Evolutionary conservation across 2,888 invertebrate species (phyloP), one percentile per base, ranked within the genome.

Genomic region (Hylaea fasciaria): DNA sequence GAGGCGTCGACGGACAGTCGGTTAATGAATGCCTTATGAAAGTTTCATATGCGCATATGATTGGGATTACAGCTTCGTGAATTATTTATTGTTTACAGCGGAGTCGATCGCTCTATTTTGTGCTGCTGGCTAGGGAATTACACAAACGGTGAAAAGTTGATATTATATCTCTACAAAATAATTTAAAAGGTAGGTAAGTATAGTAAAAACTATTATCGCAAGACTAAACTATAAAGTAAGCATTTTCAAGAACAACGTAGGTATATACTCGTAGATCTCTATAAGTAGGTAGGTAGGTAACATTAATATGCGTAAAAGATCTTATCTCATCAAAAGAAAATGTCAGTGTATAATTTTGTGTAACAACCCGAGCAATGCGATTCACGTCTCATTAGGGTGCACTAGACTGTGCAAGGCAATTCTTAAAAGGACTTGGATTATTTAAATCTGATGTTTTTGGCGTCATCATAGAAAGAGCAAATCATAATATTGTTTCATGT

Each of bases 401-500:
- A 64, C 65, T 65, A 64, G 62, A 60, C 71, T 67, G 67, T 62
- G 48, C 66, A 64, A 59, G 44, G 46, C 50, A 64, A 57, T 60
- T 61, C 44, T 64, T 64, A 65, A 58, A 65, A 60, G 67, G 64
- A 64, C 28, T 55, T 37, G 14, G 32, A 16, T 8, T 32, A n/a
- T 8, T 43, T 29, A n/a, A 51, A 10, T 41, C 14, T 41, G 13
- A 32, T 47, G 0, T 47, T 22, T 46, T 16, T 32, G 35, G 43
- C 10, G 43, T 17, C 14, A 17, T 2, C 43, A 16, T 12, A 17
- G 2, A 43, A 14, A 5, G 11, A 17, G n/a, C 1, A 32, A 9
- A 7, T 7, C 1, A 32, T 32, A 10, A 22, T 22, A 22, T 22
- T 22, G 22, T 22, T 22, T 22, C 22, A 22, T 22, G 2, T 3